Percentiles rank a stretch among this genome's conserved stretches.
Evolutionary conservation across 2,888 invertebrate genomes (phyloP).

Genomic region (Esperia sulphurella): DNA sequence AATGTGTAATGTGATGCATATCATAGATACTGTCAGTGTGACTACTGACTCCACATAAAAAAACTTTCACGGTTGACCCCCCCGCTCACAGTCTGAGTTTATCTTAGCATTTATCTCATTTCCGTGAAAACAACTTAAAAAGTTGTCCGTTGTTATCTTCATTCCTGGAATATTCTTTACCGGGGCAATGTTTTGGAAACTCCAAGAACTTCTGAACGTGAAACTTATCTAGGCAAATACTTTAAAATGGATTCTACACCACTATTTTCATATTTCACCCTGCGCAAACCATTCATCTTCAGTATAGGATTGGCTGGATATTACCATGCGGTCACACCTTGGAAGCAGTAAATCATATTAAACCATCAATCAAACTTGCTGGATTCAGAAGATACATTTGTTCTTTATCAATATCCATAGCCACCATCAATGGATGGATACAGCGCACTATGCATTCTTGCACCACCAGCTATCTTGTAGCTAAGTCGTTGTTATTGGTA

Average conservation of each 20-base stretch:
- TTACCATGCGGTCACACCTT: slow-evolving; percentile 9
- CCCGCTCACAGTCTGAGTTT: slow-evolving; percentile 39
- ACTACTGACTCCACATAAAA: slow-evolving; percentile 32
- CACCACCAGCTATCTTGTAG: no score
- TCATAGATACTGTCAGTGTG: slow-evolving; percentile 20
- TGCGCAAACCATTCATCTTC: not conserved
- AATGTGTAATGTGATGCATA: slow-evolving; percentile 10
- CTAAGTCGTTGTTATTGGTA: no score
- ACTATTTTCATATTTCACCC: slow-evolving; percentile 5
- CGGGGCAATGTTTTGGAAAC: not conserved
- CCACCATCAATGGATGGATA: no score
- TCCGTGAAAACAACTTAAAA: slow-evolving; percentile 60
- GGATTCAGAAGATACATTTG: slow-evolving; percentile 9
- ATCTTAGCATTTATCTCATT: slow-evolving; percentile 66
- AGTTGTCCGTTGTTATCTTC: slow-evolving; percentile 43
- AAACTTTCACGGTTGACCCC: slow-evolving; percentile 50
- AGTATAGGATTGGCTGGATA: slow-evolving; percentile 1
- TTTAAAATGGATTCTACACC: not conserved
- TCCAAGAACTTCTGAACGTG: not conserved
- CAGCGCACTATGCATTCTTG: no score
- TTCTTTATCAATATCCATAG: no score
- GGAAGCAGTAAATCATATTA: slow-evolving; percentile 10
- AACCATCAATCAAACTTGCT: slow-evolving; percentile 9
- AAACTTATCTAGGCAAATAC: not conserved
- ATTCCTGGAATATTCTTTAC: slow-evolving; percentile 44